Evolutionary conservation across 64 coral and sea anemone genomes (phyloP).

Genomic region (Orbicella faveolata): DNA sequence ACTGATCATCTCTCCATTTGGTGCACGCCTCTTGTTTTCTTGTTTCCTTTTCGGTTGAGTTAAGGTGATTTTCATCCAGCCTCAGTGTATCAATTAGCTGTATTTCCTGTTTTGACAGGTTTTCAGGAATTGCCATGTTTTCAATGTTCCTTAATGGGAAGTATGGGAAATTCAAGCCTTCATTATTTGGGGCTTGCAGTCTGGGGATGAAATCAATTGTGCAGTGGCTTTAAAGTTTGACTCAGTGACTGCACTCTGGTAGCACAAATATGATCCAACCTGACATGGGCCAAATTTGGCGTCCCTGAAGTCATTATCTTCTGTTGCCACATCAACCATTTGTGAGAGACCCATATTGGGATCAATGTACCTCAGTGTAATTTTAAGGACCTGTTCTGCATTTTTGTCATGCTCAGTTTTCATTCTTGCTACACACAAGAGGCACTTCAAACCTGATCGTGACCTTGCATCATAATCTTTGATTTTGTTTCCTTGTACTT

Average conservation of each 20-base stretch:
- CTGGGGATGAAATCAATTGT: constrained; percentile 27
- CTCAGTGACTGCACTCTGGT: constrained; percentile 37
- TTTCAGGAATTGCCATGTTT: constrained; percentile 16
- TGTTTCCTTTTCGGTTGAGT: constrained; percentile 35
- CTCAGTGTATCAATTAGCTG: neutral
- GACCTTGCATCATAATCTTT: constrained; percentile 20
- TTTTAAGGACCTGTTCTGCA: constrained; percentile 18
- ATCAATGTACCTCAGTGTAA: constrained; percentile 17
- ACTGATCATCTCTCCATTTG: constrained; percentile 49
- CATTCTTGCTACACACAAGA: constrained; percentile 63
- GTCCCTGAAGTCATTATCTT: constrained; percentile 3
- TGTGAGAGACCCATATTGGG: constrained; percentile 56
- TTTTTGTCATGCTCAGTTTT: constrained; percentile 2
- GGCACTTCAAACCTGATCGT: constrained; percentile 26
- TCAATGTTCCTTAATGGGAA: constrained; percentile 22
- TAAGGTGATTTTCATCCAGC: constrained; percentile 38
- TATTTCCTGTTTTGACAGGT: constrained; percentile 11
- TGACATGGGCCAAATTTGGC: constrained; percentile 47
- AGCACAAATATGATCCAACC: constrained; percentile 29
- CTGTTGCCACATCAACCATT: constrained; percentile 29
- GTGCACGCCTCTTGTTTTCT: constrained; percentile 29
- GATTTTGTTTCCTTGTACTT: constrained; percentile 39
- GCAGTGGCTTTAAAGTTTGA: constrained; percentile 60
- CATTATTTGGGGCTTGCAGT: neutral
- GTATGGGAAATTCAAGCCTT: neutral